Conservation (phyloP, 2,113 vertebrate genomes). For the Tychaedon coryphoeus region DNA sequence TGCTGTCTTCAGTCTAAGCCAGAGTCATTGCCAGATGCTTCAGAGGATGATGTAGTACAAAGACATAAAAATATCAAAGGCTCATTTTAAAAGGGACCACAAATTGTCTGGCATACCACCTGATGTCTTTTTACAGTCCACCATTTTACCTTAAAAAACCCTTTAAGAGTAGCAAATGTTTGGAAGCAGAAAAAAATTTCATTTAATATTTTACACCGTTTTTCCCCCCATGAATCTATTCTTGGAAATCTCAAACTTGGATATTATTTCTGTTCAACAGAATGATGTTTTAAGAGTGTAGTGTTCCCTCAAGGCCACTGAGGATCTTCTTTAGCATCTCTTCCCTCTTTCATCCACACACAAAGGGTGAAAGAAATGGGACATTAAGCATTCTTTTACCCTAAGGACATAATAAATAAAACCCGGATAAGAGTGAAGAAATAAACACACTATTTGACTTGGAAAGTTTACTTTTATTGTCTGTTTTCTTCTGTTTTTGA, state of each 20-base stretch:
- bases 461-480: background rate
- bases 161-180: background rate
- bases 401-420: background rate
- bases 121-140: background rate
- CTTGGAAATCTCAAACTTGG: background rate
- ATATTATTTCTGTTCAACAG: background rate
- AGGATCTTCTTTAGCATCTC: background rate
- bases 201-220: background rate
- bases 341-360: background rate
- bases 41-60: background rate
- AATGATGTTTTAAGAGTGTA: background rate
- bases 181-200: accelerated
- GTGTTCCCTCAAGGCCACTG: background rate
- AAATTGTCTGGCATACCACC: background rate
- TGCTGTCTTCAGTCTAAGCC: background rate
- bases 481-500: background rate
- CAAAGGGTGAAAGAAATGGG: background rate
- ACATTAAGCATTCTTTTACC: background rate
- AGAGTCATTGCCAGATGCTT: background rate
- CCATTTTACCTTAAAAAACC: background rate
- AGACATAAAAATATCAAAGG: background rate
- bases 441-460: accelerated
- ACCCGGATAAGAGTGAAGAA: background rate
- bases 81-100: background rate
- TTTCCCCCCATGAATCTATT: accelerated